These are phyloP conservation scores for Trichonephila clavata DNA, from an alignment of 1,140 invertebrate genomes.

Conservation along the genomic window DNA sequence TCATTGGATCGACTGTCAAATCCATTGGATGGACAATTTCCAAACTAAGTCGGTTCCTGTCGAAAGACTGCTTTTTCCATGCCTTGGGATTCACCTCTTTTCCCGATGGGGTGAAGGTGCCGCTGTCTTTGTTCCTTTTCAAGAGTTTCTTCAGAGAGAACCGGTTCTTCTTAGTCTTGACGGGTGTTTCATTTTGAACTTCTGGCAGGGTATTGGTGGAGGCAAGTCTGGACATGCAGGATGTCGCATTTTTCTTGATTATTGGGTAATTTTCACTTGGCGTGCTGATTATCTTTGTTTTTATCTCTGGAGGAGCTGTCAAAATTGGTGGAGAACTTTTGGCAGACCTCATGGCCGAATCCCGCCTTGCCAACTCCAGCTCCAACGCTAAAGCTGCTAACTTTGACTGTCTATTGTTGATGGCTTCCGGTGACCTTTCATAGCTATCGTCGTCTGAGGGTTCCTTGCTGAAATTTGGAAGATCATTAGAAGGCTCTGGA, in stretches of 20 bases:
- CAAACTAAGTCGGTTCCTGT: conserved; percentile 80
- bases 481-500: neutral
- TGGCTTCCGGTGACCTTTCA: conserved; percentile 1
- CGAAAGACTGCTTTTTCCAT: conserved; percentile 75
- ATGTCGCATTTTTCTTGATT: conserved; percentile 26
- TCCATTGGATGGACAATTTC: conserved; percentile 94
- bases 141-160: conserved; percentile 92
- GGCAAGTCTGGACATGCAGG: conserved; percentile 22
- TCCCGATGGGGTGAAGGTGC: neutral
- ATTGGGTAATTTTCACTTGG: conserved; percentile 21
- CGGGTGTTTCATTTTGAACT: conserved; percentile 47
- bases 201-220: conserved; percentile 29
- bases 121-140: conserved; percentile 85
- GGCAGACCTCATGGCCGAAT: conserved; percentile 75
- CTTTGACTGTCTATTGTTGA: conserved; percentile 78
- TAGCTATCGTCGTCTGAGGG: neutral
- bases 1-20: conserved; percentile 80
- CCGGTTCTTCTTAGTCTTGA: conserved; percentile 84
- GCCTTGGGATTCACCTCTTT: conserved; percentile 70
- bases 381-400: conserved; percentile 73
- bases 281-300: neutral
- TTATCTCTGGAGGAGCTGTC: neutral
- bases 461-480: neutral
- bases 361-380: conserved; percentile 62
- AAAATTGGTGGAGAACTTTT: conserved; percentile 72